These are phyloP conservation scores for Aeoliscus strigatus DNA, from an alignment of 2,797 vertebrate species.

Conservation along the genomic window DNA sequence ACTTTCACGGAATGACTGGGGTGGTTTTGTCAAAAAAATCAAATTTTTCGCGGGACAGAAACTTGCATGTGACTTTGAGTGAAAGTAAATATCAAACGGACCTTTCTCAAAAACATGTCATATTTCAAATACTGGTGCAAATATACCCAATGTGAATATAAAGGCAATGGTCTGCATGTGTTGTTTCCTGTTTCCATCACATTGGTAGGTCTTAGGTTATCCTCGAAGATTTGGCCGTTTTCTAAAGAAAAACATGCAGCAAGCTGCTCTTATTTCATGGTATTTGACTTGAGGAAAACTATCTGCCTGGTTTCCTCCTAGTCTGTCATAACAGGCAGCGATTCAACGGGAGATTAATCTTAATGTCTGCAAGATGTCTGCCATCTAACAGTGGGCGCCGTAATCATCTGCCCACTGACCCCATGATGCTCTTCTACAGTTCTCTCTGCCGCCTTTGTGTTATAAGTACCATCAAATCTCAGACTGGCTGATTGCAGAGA, in stretches of 20 bases:
- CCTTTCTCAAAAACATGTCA: no score
- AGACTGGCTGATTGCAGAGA: constrained; percentile 44
- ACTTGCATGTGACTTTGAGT: no score
- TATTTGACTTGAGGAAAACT: constrained; percentile 5
- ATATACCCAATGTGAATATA: no score
- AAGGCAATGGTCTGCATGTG: no score
- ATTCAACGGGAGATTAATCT: constrained; percentile 72
- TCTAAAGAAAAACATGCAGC: neutral
- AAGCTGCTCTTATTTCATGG: constrained; percentile 1
- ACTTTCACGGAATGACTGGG: no score
- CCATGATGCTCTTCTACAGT: constrained; percentile 58
- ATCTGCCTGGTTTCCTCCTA: constrained; percentile 2
- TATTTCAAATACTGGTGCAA: no score
- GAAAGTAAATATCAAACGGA: no score
- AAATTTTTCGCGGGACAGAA: no score
- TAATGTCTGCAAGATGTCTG: constrained; percentile 66
- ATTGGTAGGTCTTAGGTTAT: constrained; percentile 1
- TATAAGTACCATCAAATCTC: constrained; percentile 58
- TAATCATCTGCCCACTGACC: constrained; percentile 83
- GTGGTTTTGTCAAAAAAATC: no score
- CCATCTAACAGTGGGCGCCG: constrained; percentile 68
- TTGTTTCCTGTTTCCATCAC: constrained; percentile 11
- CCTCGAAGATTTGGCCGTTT: constrained; percentile 8
- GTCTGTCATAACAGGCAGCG: constrained; percentile 16
- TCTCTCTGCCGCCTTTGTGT: constrained; percentile 45